Conservation (phyloP, 2,113 vertebrate species). For the Sinosuthora webbiana region DNA sequence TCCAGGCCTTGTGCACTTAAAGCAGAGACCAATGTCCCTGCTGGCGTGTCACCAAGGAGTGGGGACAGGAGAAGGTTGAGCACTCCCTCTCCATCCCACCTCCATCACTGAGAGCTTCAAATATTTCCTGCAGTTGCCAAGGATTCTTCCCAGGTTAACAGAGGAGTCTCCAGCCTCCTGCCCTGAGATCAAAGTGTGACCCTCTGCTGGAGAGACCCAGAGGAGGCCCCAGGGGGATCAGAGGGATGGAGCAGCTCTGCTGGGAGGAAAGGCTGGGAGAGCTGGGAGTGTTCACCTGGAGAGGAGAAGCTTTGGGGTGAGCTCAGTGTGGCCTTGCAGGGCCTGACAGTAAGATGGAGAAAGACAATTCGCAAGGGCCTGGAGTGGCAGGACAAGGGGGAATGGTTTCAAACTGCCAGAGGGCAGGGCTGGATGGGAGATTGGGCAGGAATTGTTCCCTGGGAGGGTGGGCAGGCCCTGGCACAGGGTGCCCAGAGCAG, state of each 20-base stretch:
- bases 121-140: not conserved
- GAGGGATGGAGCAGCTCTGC: not conserved
- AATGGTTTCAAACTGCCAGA: accelerated
- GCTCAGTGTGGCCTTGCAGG: not conserved
- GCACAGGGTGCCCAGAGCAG: not conserved
- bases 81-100: not conserved
- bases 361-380: accelerated
- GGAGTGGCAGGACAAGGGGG: accelerated
- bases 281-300: not conserved
- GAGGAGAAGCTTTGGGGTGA: not conserved
- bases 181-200: accelerated
- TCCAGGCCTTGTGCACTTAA: not conserved
- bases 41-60: not conserved
- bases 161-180: not conserved
- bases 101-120: not conserved
- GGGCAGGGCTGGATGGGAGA: accelerated
- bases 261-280: not conserved
- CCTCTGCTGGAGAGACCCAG: not conserved
- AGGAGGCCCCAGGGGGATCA: not conserved
- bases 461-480: not conserved
- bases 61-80: not conserved
- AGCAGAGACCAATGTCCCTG: not conserved
- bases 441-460: not conserved
- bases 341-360: not conserved
- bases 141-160: not conserved